These are phyloP conservation scores for Eulemur rubriventer DNA, from an alignment of 2,797 vertebrate genomes.

Conservation along the genomic window DNA sequence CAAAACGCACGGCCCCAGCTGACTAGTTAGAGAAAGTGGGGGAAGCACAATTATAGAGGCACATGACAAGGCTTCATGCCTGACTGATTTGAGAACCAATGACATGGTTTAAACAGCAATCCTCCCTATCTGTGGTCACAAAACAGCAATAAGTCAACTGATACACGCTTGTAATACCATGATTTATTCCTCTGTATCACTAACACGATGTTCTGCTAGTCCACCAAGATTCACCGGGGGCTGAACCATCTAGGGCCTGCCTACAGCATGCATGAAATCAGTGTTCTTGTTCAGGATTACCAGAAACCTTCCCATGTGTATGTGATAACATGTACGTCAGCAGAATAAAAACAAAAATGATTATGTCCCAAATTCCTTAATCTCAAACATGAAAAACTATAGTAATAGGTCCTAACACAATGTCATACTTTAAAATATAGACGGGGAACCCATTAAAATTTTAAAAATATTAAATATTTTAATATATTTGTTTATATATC, in stretches of 20 bases:
- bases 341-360: slow-evolving; percentile 36
- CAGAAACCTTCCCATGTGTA: not conserved
- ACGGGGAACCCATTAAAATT: not conserved
- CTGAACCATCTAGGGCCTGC: slow-evolving; percentile 86
- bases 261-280: slow-evolving; percentile 89
- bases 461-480: slow-evolving; percentile 48
- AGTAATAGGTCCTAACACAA: not conserved
- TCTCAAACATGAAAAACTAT: slow-evolving; percentile 62
- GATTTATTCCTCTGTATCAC: slow-evolving; percentile 96
- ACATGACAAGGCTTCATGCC: slow-evolving; percentile 97
- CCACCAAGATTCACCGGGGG: slow-evolving; percentile 90
- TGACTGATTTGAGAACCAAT: slow-evolving; percentile 89
- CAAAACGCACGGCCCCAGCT: slow-evolving; percentile 91
- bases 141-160: slow-evolving; percentile 96
- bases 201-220: slow-evolving; percentile 88
- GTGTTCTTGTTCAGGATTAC: slow-evolving; percentile 45
- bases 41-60: slow-evolving; percentile 94
- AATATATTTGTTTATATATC: not conserved
- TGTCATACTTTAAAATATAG: not conserved
- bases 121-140: slow-evolving; percentile 92
- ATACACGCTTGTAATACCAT: slow-evolving; percentile 95
- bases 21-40: slow-evolving; percentile 96
- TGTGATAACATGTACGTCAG: not conserved
- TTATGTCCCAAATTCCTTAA: not conserved
- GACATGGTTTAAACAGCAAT: slow-evolving; percentile 92